Conservation (phyloP, 2,113 vertebrate species). For the Ameiurus melas region DNA sequence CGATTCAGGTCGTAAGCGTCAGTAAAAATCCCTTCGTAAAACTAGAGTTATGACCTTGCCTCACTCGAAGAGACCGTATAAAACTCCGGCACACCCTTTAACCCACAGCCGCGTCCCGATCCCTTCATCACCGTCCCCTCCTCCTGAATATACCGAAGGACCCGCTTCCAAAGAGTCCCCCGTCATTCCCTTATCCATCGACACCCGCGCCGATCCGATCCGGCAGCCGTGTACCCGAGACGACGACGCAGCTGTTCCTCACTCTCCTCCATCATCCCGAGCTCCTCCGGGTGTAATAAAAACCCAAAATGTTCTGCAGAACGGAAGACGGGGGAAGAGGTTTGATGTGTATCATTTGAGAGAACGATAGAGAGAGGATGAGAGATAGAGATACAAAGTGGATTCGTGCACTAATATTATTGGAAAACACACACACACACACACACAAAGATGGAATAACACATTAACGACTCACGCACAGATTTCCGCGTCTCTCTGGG, state of each 20-base stretch:
- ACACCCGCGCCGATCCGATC: not conserved
- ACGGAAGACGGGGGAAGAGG: slow-evolving; percentile 34
- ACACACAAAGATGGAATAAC: slow-evolving; percentile 2
- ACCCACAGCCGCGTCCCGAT: not conserved
- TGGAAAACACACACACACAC: slow-evolving; percentile 3
- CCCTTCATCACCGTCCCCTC: not conserved
- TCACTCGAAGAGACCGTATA: not conserved
- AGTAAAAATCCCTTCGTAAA: slow-evolving; percentile 42
- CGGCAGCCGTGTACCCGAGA: slow-evolving; percentile 11
- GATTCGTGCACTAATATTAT: slow-evolving; percentile 12
- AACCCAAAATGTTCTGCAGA: slow-evolving; percentile 3
- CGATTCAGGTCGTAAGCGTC: slow-evolving; percentile 42
- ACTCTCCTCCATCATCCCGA: slow-evolving; percentile 8
- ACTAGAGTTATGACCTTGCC: slow-evolving; percentile 20
- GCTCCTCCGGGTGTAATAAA: slow-evolving; percentile 43
- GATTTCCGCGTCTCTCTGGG: slow-evolving; percentile 24
- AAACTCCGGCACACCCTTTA: slow-evolving; percentile 2
- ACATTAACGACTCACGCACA: slow-evolving; percentile 30
- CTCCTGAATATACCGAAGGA: not conserved
- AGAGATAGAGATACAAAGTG: not conserved
- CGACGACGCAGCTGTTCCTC: not conserved
- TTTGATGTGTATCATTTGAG: not conserved
- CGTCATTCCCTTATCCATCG: not conserved
- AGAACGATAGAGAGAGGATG: slow-evolving; percentile 20
- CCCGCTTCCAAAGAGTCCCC: not conserved